Conservation (phyloP, 2,888 invertebrate genomes). For the Drosophila glabriapex region DNA sequence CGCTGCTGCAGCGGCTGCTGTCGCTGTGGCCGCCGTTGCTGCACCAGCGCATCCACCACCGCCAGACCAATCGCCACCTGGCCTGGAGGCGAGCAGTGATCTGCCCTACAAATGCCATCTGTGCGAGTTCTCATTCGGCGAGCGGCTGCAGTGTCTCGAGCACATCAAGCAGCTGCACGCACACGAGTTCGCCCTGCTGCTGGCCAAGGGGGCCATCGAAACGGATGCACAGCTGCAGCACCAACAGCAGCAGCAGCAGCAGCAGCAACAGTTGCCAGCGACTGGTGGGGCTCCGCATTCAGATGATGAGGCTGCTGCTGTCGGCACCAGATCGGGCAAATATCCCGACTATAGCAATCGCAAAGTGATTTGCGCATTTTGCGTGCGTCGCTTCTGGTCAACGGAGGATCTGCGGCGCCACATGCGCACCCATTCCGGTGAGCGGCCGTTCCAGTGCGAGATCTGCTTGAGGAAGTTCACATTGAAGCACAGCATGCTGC, state of each 20-base stretch:
- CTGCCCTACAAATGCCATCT: constrained; percentile 96
- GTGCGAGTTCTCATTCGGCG: constrained; percentile 94
- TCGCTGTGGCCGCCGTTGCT: constrained; percentile 4
- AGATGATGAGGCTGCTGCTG: constrained; percentile 85
- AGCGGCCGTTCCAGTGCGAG: constrained; percentile 96
- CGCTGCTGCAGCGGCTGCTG: constrained; percentile 24
- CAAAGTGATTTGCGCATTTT: constrained; percentile 96
- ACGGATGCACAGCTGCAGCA: constrained; percentile 24
- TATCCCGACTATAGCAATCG: constrained; percentile 95
- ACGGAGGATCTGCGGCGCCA: constrained; percentile 96
- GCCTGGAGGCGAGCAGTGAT: constrained; percentile 84
- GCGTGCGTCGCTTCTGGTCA: constrained; percentile 97
- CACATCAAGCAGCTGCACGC: constrained; percentile 92
- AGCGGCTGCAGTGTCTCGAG: constrained; percentile 91
- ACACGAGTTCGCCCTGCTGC: constrained; percentile 92
- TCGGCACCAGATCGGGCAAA: constrained; percentile 87
- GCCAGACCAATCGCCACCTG: background rate
- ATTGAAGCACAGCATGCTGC: constrained; percentile 96
- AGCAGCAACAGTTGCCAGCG: background rate
- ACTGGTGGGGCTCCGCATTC: constrained; percentile 18
- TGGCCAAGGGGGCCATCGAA: constrained; percentile 92
- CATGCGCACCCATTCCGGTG: constrained; percentile 97
- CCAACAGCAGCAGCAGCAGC: constrained; percentile 8
- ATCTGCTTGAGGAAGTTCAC: constrained; percentile 95
- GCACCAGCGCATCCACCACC: background rate